Percentiles rank a stretch among this genome's conserved stretches.
phyloP scores from a whole-genome alignment of 2,888 invertebrate species.

The Heliconius ethilla region DNA sequence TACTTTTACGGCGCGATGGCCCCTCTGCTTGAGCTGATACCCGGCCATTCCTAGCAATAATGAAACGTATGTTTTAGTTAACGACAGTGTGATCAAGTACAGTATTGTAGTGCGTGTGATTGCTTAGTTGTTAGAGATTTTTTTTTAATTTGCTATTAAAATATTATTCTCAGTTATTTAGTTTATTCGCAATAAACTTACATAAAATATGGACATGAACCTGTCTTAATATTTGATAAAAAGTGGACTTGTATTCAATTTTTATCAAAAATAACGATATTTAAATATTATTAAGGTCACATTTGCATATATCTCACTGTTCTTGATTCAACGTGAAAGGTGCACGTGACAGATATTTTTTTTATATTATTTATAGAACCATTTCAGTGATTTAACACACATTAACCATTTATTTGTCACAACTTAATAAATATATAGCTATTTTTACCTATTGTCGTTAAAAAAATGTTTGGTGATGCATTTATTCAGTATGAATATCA shows the following conservation, averaged over 20 bases:
- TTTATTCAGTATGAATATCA: conserved; percentile 15
- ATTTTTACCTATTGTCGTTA: not conserved
- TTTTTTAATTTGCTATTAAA: no score
- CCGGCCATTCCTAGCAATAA: conserved; percentile 70
- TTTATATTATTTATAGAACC: not conserved
- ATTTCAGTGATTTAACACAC: not conserved
- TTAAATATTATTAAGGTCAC: conserved; percentile 27
- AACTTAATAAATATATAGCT: not conserved
- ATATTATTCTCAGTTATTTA: no score
- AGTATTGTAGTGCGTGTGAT: not conserved
- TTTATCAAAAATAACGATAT: conserved; percentile 28
- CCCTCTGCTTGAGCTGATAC: conserved; percentile 83
- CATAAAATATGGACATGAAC: conserved; percentile 6
- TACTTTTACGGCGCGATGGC: conserved; percentile 87
- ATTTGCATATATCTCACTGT: conserved; percentile 5
- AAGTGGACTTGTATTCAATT: conserved; percentile 6
- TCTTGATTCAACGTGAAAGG: conserved; percentile 17
- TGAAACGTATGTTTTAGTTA: conserved; percentile 4
- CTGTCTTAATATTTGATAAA: conserved; percentile 21
- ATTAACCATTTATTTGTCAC: not conserved
- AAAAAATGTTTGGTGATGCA: not conserved
- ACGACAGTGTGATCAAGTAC: not conserved
- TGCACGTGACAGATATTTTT: not conserved
- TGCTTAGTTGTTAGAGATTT: no score
- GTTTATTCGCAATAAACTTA: not conserved